Base-by-base conservation (phyloP, 2,888 invertebrate species). In the Carpatolechia fugitivella region DNA sequence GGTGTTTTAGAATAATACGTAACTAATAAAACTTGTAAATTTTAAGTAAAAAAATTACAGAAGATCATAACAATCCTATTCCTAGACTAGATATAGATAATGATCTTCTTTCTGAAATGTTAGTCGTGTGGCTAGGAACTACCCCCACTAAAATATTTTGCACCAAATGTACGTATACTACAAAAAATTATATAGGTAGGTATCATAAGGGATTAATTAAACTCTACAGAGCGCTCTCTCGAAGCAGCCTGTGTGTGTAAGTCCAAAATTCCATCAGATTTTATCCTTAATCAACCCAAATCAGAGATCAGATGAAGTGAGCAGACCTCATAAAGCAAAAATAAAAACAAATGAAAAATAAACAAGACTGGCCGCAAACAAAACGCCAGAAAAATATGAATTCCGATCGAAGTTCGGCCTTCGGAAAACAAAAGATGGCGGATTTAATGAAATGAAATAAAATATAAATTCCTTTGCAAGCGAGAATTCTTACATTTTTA, bases 301-400 rank as follows among this genome's bases (percentile, higher is more conserved):
- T 44, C 44, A 44, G 29, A 20, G 44, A 44, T 44, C 44, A 29
- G 29, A 29, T 44, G 44, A n/a, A 29, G 24, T 44, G 29, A n/a
- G 44, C 44, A 29, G 44, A 61, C n/a, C 14, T 44, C 44, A 29
- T 44, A 44, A 54, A n/a, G 14, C 44, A 24, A 36, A 41, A 54
- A 54, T 35, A 54, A 57, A 59, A 55, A 52, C 54, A 57, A 56
- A 55, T 13, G 38, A 55, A 56, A 88, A 88, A 82, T 88, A 88
- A 88, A 88, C 87, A 86, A 88, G 84, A 82, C 82, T 24, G 50
- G 67, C 66, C 74, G 78, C 78, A 75, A 87, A 89, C 88, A 87
- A 85, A 89, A 90, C 87, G 84, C 86, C 87, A 90, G 89, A 88
- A 90, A 90, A 90, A 90, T 90, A 90, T 90, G 89, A 89, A 90